Evolutionary conservation across 2,797 vertebrate genomes (phyloP).

Genomic region (Ceyx erithaca): DNA sequence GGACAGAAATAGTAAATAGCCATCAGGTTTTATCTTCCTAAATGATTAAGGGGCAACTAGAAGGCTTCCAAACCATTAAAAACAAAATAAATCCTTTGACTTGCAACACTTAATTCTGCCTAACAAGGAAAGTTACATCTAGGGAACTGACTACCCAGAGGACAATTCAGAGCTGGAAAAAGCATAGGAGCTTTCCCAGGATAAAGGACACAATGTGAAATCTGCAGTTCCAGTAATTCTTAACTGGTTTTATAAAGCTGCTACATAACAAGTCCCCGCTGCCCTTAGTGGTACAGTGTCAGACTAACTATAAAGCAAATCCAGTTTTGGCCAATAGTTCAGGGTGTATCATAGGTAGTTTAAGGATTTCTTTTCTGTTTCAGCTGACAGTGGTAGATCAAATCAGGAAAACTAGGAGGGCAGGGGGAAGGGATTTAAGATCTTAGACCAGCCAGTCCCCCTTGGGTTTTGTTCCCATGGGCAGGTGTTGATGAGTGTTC

Average conservation of each 20-base stretch:
- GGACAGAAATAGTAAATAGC: not conserved
- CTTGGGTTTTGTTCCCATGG: not conserved
- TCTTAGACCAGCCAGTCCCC: not conserved
- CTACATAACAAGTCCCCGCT: not conserved
- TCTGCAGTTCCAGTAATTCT: not conserved
- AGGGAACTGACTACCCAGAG: not conserved
- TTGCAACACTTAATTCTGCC: not conserved
- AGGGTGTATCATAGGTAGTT: not conserved
- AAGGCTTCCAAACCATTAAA: not conserved
- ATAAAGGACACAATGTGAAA: not conserved
- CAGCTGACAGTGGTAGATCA: not conserved
- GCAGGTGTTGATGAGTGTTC: not conserved
- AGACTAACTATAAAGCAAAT: not conserved
- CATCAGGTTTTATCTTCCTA: not conserved
- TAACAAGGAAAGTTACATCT: not conserved
- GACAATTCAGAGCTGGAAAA: not conserved
- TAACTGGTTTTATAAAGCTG: not conserved
- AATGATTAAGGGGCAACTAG: not conserved
- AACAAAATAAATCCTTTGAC: not conserved
- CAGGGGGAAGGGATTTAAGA: not conserved
- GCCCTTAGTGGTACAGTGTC: not conserved
- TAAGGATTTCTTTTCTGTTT: not conserved
- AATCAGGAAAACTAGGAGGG: not conserved
- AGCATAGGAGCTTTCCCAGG: not conserved
- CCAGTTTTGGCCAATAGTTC: not conserved